Percentiles rank a stretch among this genome's conserved stretches.
Conservation (phyloP, 2,797 vertebrate genomes). For the Macrochelys suwanniensis region DNA sequence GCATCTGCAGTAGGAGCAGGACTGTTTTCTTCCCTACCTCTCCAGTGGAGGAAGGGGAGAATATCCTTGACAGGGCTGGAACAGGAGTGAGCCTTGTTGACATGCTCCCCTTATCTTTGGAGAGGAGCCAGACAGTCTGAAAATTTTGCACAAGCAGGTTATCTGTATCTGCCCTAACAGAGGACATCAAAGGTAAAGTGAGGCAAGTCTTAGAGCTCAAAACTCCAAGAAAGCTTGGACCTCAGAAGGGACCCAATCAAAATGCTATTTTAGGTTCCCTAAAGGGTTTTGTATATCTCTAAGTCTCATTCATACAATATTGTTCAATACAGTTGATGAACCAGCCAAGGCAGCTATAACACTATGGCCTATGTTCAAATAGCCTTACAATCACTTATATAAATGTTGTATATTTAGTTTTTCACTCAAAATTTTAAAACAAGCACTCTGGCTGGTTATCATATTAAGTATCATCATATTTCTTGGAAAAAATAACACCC, state of each 20-base stretch:
- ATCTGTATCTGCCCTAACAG: fast-evolving
- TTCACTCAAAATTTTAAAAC: neutral
- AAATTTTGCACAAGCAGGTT: neutral
- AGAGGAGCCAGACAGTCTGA: neutral
- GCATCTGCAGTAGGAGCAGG: neutral
- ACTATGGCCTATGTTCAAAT: neutral
- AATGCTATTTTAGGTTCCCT: neutral
- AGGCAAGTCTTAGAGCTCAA: neutral
- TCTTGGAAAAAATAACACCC: neutral
- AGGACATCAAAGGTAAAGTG: neutral
- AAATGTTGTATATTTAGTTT: neutral
- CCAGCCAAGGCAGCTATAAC: neutral
- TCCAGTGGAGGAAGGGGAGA: neutral
- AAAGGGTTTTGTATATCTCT: neutral
- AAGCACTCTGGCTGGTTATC: neutral
- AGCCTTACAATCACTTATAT: neutral
- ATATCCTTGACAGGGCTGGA: neutral
- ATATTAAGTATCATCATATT: neutral
- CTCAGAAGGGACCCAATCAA: neutral
- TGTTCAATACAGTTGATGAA: neutral
- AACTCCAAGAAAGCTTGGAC: neutral
- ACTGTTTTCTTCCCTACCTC: neutral
- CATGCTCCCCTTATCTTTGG: neutral
- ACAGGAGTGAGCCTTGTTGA: neutral
- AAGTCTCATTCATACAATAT: neutral